Evolutionary conservation across 1,140 invertebrate genomes (phyloP).

Genomic region (Sesamia nonagrioides): DNA sequence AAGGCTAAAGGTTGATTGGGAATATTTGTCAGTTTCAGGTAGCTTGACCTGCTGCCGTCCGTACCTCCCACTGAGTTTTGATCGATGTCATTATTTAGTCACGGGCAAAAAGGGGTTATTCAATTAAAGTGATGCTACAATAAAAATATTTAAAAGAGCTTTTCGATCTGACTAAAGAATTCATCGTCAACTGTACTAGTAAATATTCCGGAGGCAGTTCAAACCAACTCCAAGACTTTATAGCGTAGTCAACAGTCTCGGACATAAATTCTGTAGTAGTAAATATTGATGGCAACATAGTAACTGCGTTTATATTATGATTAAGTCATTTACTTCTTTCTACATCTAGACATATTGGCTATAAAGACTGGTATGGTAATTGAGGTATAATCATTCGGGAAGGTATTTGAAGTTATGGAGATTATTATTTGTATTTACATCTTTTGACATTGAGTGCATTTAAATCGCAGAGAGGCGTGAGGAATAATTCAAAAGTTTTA

Average conservation of each 20-base stretch:
- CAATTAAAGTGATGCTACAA: no score
- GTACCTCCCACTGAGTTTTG: background rate
- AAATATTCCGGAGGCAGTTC: background rate
- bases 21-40: no score
- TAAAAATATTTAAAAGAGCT: no score
- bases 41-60: no score
- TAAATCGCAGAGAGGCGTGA: background rate
- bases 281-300: conserved; percentile 12
- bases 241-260: background rate
- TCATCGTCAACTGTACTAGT: no score
- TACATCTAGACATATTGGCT: conserved; percentile 11
- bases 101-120: background rate
- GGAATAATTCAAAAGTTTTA: background rate
- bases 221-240: background rate
- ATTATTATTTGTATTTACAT: background rate
- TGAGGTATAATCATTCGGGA: background rate
- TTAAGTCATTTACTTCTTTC: conserved; percentile 5
- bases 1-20: no score
- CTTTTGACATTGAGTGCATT: background rate
- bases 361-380: conserved; percentile 15
- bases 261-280: background rate
- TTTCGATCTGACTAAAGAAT: no score
- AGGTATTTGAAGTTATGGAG: conserved; percentile 6
- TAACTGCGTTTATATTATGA: conserved; percentile 11
- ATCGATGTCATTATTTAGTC: background rate